These are phyloP conservation scores for Pungitius pungitius DNA, from an alignment of 2,113 vertebrate species.

Conservation along the genomic window DNA sequence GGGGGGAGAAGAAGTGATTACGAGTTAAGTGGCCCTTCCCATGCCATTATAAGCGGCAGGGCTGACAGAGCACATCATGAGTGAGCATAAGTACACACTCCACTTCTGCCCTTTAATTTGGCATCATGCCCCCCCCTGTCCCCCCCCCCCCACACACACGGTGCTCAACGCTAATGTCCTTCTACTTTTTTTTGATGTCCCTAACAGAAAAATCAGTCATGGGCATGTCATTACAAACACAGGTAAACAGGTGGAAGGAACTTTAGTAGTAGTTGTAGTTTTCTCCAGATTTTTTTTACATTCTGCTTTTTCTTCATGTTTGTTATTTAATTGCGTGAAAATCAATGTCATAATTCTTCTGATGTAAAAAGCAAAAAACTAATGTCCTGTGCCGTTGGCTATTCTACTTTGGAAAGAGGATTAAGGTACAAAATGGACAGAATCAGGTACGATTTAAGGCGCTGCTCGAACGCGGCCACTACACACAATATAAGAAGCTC, in stretches of 20 bases:
- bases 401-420: constrained; percentile 57
- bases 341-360: constrained; percentile 25
- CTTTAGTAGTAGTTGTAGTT: neutral
- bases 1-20: constrained; percentile 73
- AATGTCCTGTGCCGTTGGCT: constrained; percentile 42
- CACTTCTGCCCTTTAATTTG: constrained; percentile 77
- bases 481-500: constrained; percentile 64
- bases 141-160: constrained; percentile 33
- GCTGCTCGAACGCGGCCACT: constrained; percentile 34
- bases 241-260: constrained; percentile 26
- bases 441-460: constrained; percentile 45
- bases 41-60: constrained; percentile 74
- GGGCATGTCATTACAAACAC: constrained; percentile 35
- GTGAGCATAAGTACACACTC: constrained; percentile 73
- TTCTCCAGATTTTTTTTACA: neutral
- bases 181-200: constrained; percentile 66
- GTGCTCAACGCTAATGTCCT: constrained; percentile 70
- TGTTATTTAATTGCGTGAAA: constrained; percentile 11
- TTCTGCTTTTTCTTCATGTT: constrained; percentile 7
- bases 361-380: constrained; percentile 33
- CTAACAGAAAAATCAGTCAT: constrained; percentile 50
- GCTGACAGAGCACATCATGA: constrained; percentile 73
- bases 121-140: constrained; percentile 50
- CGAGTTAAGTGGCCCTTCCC: constrained; percentile 79
- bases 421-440: constrained; percentile 54